phyloP scores from a whole-genome alignment of 1,140 invertebrate genomes.

The Lanistes nyassanus region DNA sequence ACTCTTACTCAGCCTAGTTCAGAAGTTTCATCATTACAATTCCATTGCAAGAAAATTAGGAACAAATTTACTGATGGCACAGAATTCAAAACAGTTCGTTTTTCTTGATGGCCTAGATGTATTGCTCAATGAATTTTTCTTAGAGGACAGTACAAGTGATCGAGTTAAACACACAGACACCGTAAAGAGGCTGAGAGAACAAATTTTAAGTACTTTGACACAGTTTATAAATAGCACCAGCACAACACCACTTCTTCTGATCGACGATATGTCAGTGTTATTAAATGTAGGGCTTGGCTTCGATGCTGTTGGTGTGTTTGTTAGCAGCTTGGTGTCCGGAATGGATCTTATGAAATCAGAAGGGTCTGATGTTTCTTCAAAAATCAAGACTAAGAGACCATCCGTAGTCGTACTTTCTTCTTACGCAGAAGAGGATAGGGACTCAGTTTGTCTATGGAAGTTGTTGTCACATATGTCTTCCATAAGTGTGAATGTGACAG shows the following conservation, averaged over 20 bases:
- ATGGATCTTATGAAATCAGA: not conserved
- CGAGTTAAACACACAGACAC: conserved; percentile 15
- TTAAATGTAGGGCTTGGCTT: conserved; percentile 35
- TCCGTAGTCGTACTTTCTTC: conserved; percentile 31
- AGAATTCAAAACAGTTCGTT: conserved; percentile 34
- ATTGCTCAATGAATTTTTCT: conserved; percentile 24
- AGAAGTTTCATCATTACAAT: conserved; percentile 50
- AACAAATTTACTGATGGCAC: conserved; percentile 34
- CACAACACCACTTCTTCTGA: conserved; percentile 22
- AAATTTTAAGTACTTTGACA: conserved; percentile 9
- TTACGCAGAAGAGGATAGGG: conserved; percentile 38
- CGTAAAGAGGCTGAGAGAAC: not conserved
- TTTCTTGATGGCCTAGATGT: conserved; percentile 50
- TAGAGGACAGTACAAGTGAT: not conserved
- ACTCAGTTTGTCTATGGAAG: conserved; percentile 29
- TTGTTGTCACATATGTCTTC: conserved; percentile 32
- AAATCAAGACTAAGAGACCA: conserved; percentile 4
- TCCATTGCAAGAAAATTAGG: conserved; percentile 49
- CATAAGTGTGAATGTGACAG: conserved; percentile 34
- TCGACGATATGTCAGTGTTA: conserved; percentile 47
- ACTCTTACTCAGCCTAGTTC: conserved; percentile 38
- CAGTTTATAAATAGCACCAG: not conserved
- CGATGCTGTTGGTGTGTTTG: conserved; percentile 30
- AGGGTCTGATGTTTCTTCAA: conserved; percentile 4
- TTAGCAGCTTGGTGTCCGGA: conserved; percentile 26